Base-by-base conservation (phyloP, 2,113 vertebrate genomes). In the Bombycilla garrulus region DNA sequence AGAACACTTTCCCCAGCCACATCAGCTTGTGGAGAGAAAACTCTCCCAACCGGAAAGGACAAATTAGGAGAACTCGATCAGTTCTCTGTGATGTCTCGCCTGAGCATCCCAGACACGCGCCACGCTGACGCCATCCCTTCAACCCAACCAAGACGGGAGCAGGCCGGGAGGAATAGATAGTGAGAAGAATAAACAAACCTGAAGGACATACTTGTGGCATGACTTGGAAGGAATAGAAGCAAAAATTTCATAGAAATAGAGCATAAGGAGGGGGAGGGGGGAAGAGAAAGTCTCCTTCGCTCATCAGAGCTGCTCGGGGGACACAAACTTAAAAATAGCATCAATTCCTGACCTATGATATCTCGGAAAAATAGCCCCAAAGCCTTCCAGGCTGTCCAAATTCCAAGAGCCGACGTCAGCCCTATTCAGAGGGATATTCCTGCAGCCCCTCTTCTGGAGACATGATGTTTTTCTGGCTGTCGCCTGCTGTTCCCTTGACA, bases 281-380 rank as follows among this genome's bases (percentile, higher is more conserved):
- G 24, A 42, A 42, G 57, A 81, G 67, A 72, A 92, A 54, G 60
- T 19, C 82, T 96, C 88, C 80, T 90, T 94, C 90, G 73, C 38
- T 77, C 84, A 88, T 44, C 38, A 88, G 56, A 92, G 69, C 81
- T 73, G 76, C 79, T 97, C 81, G 26, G 58, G 86, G 95, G 88
- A 96, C 91, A 88, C 42, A 50, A 28, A 6, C 36, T 95, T 96
- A 95, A 96, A 97, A 97, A 95, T 97, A 96, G 84, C 40, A 26
- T 79, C 93, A 95, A 95, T 97, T 97, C 94, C 76, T 96, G 86
- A 96, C 81, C 96, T 94, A 94, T 93, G 95, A 89, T 96, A 96
- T 97, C 93, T 98, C 80, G 92, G 96, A 97, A 98, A 97, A 97
- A 95, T 82, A 95, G 76, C 89, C 94, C 95, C 92, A 95, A 93